A percentile compares a stretch with the other conserved stretches of the same genome.
Conservation (phyloP, 2,888 invertebrate species). For the Chironomus riparius region DNA sequence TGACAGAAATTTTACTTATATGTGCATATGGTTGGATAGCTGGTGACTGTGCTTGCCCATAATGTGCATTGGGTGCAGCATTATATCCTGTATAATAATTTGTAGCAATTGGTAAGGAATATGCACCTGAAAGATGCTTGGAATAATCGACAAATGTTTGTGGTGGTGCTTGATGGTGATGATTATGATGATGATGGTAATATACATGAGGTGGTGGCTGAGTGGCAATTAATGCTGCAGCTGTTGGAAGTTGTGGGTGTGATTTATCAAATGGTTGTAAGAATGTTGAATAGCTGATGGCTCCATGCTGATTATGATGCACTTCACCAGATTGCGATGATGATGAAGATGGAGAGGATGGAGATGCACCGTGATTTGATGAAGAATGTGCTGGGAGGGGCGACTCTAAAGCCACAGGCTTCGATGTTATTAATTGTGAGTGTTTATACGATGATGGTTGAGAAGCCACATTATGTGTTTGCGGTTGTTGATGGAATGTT, state of each 20-base stretch:
- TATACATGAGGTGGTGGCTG: not conserved
- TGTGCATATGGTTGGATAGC: conserved; percentile 3
- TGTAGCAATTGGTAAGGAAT: not conserved
- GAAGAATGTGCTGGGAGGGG: not conserved
- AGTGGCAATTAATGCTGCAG: conserved; percentile 2
- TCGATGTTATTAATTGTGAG: not conserved
- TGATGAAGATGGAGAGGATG: not conserved
- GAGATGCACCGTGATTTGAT: not conserved
- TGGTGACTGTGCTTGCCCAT: too few relatives aligned
- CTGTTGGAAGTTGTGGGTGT: not conserved
- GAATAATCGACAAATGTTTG: not conserved
- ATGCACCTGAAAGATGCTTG: not conserved
- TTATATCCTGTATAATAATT: not conserved
- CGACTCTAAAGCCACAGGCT: conserved; percentile 2
- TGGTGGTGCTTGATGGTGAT: not conserved
- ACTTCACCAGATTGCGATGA: not conserved
- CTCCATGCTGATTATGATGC: conserved; percentile 10
- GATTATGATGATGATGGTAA: not conserved
- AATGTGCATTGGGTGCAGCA: not conserved
- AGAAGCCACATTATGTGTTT: not conserved
- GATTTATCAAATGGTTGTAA: not conserved
- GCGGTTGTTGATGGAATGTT: not conserved
- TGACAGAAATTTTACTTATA: not conserved
- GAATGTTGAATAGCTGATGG: not conserved
- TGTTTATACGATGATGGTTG: not conserved